Evolutionary conservation across 1,140 invertebrate genomes (phyloP).

Genomic region (Maniola jurtina): DNA sequence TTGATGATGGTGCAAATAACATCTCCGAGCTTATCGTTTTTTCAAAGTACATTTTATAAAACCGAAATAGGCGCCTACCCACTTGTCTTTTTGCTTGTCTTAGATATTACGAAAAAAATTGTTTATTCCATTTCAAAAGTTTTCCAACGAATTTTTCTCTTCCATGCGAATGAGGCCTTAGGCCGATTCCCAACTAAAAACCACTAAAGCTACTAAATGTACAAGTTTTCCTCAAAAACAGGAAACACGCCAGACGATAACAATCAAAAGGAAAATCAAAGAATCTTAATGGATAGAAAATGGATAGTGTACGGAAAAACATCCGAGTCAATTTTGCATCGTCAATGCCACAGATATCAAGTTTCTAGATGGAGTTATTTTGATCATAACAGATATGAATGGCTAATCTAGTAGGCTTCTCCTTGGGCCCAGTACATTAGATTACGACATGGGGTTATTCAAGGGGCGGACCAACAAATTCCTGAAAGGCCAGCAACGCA

Average conservation of each 20-base stretch:
- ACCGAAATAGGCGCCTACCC: no score
- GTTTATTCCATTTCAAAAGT: not conserved
- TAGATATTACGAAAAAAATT: not conserved
- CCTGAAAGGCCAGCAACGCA: no score
- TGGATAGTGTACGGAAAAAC: conserved; percentile 61
- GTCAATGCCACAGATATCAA: conserved; percentile 40
- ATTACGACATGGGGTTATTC: no score
- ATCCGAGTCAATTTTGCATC: conserved; percentile 66
- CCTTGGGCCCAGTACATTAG: no score
- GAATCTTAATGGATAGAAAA: conserved; percentile 70
- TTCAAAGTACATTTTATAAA: no score
- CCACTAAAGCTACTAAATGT: conserved; percentile 12
- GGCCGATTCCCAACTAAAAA: conserved; percentile 1
- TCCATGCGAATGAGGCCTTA: not conserved
- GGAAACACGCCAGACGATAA: conserved; percentile 23
- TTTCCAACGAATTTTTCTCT: not conserved
- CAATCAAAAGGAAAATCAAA: conserved; percentile 48
- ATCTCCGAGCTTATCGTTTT: no score
- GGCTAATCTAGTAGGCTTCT: no score
- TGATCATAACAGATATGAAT: no score
- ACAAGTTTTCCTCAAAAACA: conserved; percentile 20
- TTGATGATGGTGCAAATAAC: no score
- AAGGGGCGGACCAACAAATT: no score
- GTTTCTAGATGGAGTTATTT: no score
- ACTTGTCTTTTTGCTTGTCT: no score